Evolutionary conservation across 2,888 invertebrate species (phyloP).

Genomic region (Clivina fossor): DNA sequence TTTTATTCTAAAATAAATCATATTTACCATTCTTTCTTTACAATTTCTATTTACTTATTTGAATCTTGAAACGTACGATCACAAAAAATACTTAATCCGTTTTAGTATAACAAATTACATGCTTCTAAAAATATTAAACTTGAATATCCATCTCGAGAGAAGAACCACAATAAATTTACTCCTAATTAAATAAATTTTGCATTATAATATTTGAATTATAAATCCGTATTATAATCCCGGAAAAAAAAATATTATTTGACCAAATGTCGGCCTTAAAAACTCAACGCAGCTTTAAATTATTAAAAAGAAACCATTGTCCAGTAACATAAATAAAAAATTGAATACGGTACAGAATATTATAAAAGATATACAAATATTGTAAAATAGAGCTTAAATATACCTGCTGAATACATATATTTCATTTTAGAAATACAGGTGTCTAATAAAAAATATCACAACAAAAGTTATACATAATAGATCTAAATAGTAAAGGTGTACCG

Average conservation of each 20-base stretch:
- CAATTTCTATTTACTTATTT: too few species aligned
- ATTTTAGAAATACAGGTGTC: slow-evolving; percentile 24
- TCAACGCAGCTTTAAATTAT: slow-evolving; percentile 13
- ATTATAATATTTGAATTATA: not conserved
- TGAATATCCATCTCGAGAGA: too few species aligned
- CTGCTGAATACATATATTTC: slow-evolving; percentile 14
- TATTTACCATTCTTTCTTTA: too few species aligned
- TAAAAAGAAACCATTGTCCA: slow-evolving; percentile 6
- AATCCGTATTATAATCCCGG: not conserved
- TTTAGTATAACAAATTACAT: too few species aligned
- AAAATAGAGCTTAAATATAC: slow-evolving; percentile 19
- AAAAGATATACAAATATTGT: slow-evolving; percentile 25
- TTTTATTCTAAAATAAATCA: too few species aligned
- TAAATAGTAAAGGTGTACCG: slow-evolving; percentile 18
- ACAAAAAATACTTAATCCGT: too few species aligned
- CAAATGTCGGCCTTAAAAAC: slow-evolving; percentile 13
- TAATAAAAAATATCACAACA: slow-evolving; percentile 20
- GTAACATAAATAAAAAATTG: slow-evolving; percentile 25
- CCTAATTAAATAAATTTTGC: not conserved
- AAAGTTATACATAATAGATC: slow-evolving; percentile 19
- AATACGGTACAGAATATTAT: slow-evolving; percentile 3
- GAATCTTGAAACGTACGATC: too few species aligned
- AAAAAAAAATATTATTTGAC: not conserved
- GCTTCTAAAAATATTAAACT: too few species aligned
- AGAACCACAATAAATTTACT: not conserved